Base-by-base conservation (phyloP, 2,888 invertebrate species). In the Buathra laborator region DNA sequence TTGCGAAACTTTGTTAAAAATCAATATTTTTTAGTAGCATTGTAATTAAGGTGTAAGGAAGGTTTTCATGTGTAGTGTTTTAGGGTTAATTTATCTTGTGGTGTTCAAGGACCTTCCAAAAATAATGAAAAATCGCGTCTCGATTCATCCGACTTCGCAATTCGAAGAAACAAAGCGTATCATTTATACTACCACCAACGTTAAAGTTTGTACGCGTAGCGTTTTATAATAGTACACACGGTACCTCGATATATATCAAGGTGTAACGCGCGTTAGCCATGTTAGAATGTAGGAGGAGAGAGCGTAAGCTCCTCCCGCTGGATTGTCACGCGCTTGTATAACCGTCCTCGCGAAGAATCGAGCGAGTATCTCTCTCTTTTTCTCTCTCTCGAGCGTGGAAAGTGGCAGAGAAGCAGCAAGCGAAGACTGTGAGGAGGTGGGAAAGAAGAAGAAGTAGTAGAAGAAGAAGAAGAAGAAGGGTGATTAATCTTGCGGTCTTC, bases 401-500 rank as follows among this genome's bases (percentile, higher is more conserved):
- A 74, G 71, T 51, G 37, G 43, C 46, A 80, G 74, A 72, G 59
- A 78, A 78, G 86, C 71, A 84, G 83, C 75, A 56, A 62, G 77
- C 59, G 70, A 80, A 66, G 71, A 56, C 70, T 72, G 71, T 89
- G 90, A 77, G 64, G 74, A 83, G 48, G 77, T 76, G 82, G 82
- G 74, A 62, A 56, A 81, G 75, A 81, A 77, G 76, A 72, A 70
- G 62, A 67, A 48, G 81, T 72, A 78, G 80, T 81, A 81, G 85
- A 76, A 77, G 92, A 91, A 91, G 90, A 89, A 90, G 89, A 90
- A 92, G 92, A 92, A 92, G 92, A 92, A 92, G 92, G 92, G 93
- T 93, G 93, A 94, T 93, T 94, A 93, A 93, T 94, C 93, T 93
- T 93, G 92, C 90, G 93, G 93, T 93, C 93, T 93, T 93, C 93